Conservation (phyloP, 2,888 invertebrate genomes). For the Drosophila anceps region DNA sequence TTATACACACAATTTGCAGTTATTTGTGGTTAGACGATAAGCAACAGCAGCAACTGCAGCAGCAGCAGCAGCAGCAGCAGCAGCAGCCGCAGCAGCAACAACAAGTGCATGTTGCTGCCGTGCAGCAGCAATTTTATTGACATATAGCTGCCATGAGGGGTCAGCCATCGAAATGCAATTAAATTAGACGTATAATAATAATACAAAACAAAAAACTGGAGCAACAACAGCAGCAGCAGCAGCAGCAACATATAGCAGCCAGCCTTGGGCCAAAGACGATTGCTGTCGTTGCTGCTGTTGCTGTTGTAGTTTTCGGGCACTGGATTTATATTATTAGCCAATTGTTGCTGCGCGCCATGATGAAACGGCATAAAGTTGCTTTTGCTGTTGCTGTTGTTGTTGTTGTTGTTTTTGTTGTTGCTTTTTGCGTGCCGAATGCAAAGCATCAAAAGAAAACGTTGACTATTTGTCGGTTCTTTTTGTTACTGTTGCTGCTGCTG, state of each 20-base stretch:
- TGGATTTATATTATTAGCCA: slow-evolving; percentile 77
- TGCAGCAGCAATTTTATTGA: slow-evolving; percentile 62
- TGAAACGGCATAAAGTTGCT: slow-evolving; percentile 62
- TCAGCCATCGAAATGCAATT: slow-evolving; percentile 79
- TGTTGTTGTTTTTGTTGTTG: slow-evolving; percentile 51
- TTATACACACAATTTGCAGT: slow-evolving; percentile 77
- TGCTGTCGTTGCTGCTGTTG: slow-evolving; percentile 41
- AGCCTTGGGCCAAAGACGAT: slow-evolving; percentile 58
- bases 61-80: slow-evolving; percentile 25
- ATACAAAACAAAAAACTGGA: slow-evolving; percentile 47
- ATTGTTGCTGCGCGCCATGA: slow-evolving; percentile 68
- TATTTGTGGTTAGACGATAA: slow-evolving; percentile 74
- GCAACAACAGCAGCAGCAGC: slow-evolving; percentile 20
- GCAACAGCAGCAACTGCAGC: slow-evolving; percentile 43
- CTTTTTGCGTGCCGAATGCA: slow-evolving; percentile 75
- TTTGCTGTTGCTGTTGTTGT: slow-evolving; percentile 47
- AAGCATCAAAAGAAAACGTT: slow-evolving; percentile 71
- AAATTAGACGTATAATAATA: slow-evolving; percentile 66
- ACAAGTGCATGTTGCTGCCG: slow-evolving; percentile 63
- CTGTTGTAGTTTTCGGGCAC: slow-evolving; percentile 55
- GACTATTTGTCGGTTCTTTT: slow-evolving; percentile 65
- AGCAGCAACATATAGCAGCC: slow-evolving; percentile 9
- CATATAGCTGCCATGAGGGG: slow-evolving; percentile 72
- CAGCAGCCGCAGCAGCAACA: slow-evolving; percentile 15
- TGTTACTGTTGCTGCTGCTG: slow-evolving; percentile 33